Evolutionary conservation across 1,140 invertebrate genomes (phyloP), one percentile per base, ranked within the genome.

Genomic region (Stenopsyche tienmushanensis): DNA sequence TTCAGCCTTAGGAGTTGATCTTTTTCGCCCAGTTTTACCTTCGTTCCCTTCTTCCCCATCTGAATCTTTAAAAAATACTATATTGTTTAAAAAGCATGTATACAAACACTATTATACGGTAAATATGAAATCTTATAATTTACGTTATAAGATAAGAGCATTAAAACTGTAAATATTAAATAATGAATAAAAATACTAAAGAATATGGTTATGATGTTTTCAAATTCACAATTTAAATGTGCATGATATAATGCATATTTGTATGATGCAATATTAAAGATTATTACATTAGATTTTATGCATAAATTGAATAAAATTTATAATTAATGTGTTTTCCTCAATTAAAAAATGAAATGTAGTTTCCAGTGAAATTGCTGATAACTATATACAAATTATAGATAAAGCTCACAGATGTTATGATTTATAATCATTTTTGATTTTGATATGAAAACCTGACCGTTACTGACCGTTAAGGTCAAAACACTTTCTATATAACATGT

Each of bases 1-100:
- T 73, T 95, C 93, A 71, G 90, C 92, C 74, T 92, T 93, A 44
- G 77, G 78, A 42, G 73, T 55, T 74, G 75, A 57, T 76, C 76
- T 55, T 39, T 71, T 71, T 57, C 80, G 76, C 21, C 75, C 74
- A 72, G 78, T 74, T 73, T 75, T 81, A 71, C 73, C 76, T 74
- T 76, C 80, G 71, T 78, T 72, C 74, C 83, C 84, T 67, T 92
- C 89, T 63, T 86, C 83, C 72, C 87, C 89, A 70, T 87, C 88
- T 44, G 88, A 90, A 71, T 89, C 88, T 86, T 73, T 25, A 71
- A 75, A 17, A 18, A 49, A 42, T 54, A 41, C 26, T 50, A 60
- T 53, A 18, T 57, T 67, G 72, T 55, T 59, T 42, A 50, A 50
- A 44, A 59, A 53, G 60, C 29, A 60, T 44, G 23, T 20, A 10